Evolutionary conservation across 2,113 vertebrate genomes (phyloP).

Genomic region (Galemys pyrenaicus): DNA sequence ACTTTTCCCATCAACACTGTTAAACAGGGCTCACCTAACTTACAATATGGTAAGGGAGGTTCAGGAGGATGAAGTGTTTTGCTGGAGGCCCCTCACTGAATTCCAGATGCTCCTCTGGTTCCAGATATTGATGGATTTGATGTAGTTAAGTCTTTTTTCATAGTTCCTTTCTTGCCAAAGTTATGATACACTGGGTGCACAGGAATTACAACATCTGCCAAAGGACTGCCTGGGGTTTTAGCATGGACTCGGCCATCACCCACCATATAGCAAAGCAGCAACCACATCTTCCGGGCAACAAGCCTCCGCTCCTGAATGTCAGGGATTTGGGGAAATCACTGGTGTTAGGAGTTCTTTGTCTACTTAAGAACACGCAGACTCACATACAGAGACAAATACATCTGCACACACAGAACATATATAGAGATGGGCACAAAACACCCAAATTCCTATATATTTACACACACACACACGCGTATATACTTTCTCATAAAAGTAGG

Average conservation of each 20-base stretch:
- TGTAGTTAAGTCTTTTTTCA: not conserved
- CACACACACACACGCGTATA: too few relatives aligned
- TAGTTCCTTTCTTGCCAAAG: not conserved
- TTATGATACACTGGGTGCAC: not conserved
- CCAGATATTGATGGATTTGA: not conserved
- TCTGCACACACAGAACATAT: not conserved
- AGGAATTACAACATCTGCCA: not conserved
- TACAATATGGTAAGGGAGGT: not conserved
- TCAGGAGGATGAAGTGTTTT: not conserved
- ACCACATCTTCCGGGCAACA: not conserved
- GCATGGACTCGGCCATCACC: not conserved
- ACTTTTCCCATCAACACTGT: not conserved
- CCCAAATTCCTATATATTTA: not conserved
- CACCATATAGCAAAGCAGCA: not conserved
- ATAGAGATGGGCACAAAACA: not conserved
- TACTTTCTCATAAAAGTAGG: not conserved
- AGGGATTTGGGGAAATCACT: not conserved
- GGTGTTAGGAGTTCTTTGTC: not conserved
- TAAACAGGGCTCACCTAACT: not conserved
- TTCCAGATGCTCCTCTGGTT: not conserved
- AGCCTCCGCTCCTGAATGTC: not conserved
- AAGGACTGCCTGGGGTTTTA: not conserved
- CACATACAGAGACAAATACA: too few relatives aligned
- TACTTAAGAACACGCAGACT: not conserved
- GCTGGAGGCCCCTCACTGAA: not conserved